These are phyloP conservation scores for Cinclus mexicanus DNA, from an alignment of 2,113 vertebrate species.

Conservation along the genomic window DNA sequence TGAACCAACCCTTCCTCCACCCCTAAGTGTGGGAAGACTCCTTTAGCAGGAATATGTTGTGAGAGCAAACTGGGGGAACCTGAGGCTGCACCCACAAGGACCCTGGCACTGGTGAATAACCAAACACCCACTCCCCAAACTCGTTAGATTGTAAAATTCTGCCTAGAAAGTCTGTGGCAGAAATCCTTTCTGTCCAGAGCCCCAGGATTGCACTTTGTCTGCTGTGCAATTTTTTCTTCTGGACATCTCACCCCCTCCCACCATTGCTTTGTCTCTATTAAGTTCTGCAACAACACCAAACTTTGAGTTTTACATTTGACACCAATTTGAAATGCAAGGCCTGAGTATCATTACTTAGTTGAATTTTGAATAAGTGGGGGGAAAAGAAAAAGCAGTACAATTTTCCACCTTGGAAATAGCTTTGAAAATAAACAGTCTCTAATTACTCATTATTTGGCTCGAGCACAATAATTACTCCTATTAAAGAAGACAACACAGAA, in stretches of 20 bases:
- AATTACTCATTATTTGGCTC: slow-evolving; percentile 44
- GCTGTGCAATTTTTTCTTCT: neutral
- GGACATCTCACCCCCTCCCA: neutral
- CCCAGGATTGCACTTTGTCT: neutral
- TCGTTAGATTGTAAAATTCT: neutral
- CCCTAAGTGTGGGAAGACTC: neutral
- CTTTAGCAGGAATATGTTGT: neutral
- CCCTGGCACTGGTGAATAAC: neutral
- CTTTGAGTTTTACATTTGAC: neutral
- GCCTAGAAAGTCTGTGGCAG: neutral
- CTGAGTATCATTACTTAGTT: neutral
- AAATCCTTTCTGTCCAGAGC: neutral
- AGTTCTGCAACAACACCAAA: neutral
- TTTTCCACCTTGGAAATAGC: neutral
- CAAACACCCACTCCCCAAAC: neutral
- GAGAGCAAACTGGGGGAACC: neutral
- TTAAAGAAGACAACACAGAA: slow-evolving; percentile 38
- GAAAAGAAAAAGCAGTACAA: neutral
- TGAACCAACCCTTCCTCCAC: neutral
- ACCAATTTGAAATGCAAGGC: neutral
- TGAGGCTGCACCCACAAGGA: neutral
- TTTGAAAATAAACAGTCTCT: slow-evolving; percentile 40
- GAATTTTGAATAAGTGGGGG: neutral
- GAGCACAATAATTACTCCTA: slow-evolving; percentile 13
- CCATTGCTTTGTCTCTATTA: neutral